These are phyloP conservation scores for Rhabdornis inornatus DNA, from an alignment of 2,113 vertebrate genomes.

Conservation along the genomic window DNA sequence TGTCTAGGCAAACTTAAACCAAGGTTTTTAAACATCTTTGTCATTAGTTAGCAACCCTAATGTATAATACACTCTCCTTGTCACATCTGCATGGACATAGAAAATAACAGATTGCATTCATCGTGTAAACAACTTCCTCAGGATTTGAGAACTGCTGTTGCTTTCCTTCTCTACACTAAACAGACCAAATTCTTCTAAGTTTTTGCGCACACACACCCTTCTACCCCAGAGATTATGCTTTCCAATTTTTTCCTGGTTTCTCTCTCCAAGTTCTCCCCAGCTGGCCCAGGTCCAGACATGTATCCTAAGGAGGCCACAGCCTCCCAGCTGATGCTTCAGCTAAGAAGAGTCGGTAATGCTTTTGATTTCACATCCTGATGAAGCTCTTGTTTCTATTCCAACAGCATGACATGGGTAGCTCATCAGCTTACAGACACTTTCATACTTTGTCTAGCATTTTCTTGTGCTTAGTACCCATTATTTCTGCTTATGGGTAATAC, in stretches of 20 bases:
- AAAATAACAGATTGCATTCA: neutral
- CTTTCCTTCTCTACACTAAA: neutral
- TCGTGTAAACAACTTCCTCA: neutral
- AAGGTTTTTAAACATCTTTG: neutral
- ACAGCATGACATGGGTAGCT: neutral
- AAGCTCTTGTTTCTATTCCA: neutral
- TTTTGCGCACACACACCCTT: neutral
- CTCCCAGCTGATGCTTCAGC: neutral
- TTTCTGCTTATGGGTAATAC: neutral
- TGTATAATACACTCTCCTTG: neutral
- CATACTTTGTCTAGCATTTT: neutral
- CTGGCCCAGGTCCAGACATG: neutral
- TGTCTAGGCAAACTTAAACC: neutral
- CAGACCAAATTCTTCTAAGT: neutral
- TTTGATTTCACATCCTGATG: neutral
- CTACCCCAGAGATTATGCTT: neutral
- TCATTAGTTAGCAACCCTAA: neutral
- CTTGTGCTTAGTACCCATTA: neutral
- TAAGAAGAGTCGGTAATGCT: neutral
- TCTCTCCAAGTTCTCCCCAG: neutral
- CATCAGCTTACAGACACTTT: neutral
- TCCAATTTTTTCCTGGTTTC: neutral
- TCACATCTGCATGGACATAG: neutral
- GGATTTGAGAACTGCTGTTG: neutral
- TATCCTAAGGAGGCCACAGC: neutral